Base-by-base conservation (phyloP, 2,797 vertebrate genomes). In the Lycodopsis pacificus region DNA sequence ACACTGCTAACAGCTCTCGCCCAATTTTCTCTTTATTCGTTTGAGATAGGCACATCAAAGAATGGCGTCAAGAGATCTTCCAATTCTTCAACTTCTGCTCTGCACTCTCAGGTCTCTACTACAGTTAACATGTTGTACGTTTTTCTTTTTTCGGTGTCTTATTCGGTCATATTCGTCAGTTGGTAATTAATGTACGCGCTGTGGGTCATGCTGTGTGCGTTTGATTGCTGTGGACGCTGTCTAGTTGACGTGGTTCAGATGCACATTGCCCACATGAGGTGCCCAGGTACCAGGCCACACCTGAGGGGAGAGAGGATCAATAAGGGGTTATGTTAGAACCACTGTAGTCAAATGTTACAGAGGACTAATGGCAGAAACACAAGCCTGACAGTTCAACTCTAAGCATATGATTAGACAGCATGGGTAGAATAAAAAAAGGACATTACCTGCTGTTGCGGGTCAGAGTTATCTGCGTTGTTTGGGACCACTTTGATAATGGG, bases 211-310 rank as follows among this genome's bases (percentile, higher is more conserved):
- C 94, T 86, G 86, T 92, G 90, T 90, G 92, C 82, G 75, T 91
- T 93, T 92, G 83, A 91, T 91, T 93, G 91, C 76, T 91, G 89
- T 90, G 85, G 88, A 92, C 85, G 88, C 89, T 64, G 90, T 95
- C 96, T 97, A 99, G 95, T 99, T 99, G 96, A 99, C 97, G 91
- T 99, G 99, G 96, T 99, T 99, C 96, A 99, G 96, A 96, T 99
- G 98, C 94, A 99, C 97, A 83, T 97, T 99, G 94, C 97, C 97
- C 95, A 98, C 97, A 89, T 98, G 98, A 93, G 98, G 98, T 86
- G 97, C 97, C 98, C 98, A 99, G 92, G 98, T 98, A 93, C 97
- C 97, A 92, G 98, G 97, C 98, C 98, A 99, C 94, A 99, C 97
- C 98, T 99, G 95, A 86, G 94, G 44, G 73, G 78, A 53, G 19